Evolutionary conservation across 2,113 vertebrate species (phyloP), one percentile per base, ranked within the genome.

Genomic region (Neotoma lepida): DNA sequence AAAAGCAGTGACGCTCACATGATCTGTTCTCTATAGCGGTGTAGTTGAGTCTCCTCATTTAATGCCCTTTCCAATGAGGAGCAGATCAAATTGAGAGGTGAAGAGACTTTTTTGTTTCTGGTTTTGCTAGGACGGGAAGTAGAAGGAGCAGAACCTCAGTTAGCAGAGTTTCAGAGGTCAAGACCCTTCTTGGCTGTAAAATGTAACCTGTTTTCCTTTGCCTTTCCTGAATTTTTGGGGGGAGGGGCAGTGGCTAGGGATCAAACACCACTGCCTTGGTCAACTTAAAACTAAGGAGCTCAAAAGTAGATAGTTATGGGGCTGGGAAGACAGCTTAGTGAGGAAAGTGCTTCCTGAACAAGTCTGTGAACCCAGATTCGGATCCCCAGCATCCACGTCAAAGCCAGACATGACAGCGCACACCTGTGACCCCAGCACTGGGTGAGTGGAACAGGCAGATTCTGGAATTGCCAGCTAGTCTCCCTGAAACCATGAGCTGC

Each of bases 271-370:
- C 28, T 13, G 22, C 30, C 68, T 30, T 70, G 39, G 26, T 88
- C 51, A 80, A 12, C 80, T 91, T 80, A 84, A 96, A 94, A 30
- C 54, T 28, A 44, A 88, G 93, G 41, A n/a, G 9, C 68, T 92
- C 86, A 71, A 51, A 93, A 86, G 64, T 74, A n/a, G 66, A 33
- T 77, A 61, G 44, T 81, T 74, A 66, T 95, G 41, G 71, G 18
- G 6, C 85, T 9, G 4, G 66, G 35, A n/a, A 28, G 66, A 56
- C 14, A 4, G 46, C 33, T 66, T 2, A 22, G 10, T n/a, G 46
- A n/a, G 13, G 17, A 39, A 87, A 17, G 24, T 28, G 26, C 49
- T 87, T 39, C 64, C 1, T 5, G 56, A 49, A 3, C 12, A n/a
- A 8, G 4, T 30, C 0, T 58, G 12, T 41, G 30, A 22, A 86